phyloP scores from a whole-genome alignment of 2,888 invertebrate species.

The Pseudococcus jackbeardsleyi region DNA sequence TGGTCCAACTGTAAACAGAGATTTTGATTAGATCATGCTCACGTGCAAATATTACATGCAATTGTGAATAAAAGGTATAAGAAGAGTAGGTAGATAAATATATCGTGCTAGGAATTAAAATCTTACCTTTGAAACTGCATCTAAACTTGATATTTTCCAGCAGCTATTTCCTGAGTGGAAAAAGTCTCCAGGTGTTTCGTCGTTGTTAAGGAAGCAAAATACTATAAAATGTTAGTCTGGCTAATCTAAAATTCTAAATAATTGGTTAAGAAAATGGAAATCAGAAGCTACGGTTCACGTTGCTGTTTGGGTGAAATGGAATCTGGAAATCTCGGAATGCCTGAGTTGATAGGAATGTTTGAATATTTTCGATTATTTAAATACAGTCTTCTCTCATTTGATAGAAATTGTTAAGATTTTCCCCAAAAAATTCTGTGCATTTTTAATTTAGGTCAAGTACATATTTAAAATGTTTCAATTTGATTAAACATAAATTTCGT shows the following conservation, averaged over 20 bases:
- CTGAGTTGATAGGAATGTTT: neutral
- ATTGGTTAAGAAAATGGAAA: neutral
- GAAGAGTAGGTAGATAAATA: neutral
- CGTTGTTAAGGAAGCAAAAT: constrained; percentile 34
- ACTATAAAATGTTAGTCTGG: neutral
- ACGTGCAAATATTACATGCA: neutral
- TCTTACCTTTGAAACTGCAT: constrained; percentile 8
- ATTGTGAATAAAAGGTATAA: neutral
- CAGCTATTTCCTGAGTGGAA: neutral
- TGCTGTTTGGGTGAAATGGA: neutral
- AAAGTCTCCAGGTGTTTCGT: neutral
- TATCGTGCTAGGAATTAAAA: neutral
- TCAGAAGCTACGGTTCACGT: neutral
- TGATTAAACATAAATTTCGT: no score
- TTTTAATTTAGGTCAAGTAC: no score
- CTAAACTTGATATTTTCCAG: neutral
- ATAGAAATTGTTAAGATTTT: no score
- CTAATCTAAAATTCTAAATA: neutral
- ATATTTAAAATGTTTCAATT: no score
- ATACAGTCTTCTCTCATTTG: no score
- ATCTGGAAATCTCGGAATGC: neutral
- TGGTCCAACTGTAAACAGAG: constrained; percentile 54
- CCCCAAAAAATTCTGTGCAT: no score
- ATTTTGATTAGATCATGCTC: neutral
- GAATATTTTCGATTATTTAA: neutral